Percentiles rank a stretch among this genome's conserved stretches.
phyloP scores from a whole-genome alignment of 2,113 vertebrate species.

The Platysternon megacephalum region DNA sequence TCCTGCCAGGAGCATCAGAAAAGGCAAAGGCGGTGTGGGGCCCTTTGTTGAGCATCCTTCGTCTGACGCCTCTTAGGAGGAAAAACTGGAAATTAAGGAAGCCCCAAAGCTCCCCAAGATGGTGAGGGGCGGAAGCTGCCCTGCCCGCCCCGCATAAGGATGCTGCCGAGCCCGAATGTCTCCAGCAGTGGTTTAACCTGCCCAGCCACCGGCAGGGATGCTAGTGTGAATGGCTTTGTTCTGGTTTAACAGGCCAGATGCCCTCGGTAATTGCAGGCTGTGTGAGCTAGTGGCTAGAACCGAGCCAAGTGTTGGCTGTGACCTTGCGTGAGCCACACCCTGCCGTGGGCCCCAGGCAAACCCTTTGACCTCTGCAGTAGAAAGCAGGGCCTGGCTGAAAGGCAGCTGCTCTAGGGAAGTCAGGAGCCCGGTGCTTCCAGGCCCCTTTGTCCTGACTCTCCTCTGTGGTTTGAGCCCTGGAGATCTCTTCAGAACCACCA shows the following conservation, averaged over 20 bases:
- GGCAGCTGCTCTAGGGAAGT: background rate
- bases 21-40: background rate
- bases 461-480: accelerated
- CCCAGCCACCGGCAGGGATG: no score
- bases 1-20: no score
- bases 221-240: background rate
- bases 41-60: background rate
- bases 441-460: background rate
- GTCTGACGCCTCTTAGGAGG: no score
- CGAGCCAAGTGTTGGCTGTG: background rate
- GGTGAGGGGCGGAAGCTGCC: background rate
- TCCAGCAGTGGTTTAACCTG: background rate
- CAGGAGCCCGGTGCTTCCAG: no score
- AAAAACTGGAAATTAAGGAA: no score
- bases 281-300: background rate
- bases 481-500: background rate
- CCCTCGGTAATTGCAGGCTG: no score
- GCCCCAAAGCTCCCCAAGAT: background rate
- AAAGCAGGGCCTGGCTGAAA: background rate
- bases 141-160: no score
- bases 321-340: background rate
- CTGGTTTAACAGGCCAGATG: no score
- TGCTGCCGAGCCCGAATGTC: background rate
- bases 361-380: background rate
- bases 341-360: background rate